Base-by-base conservation (phyloP, 37 sponge, comb jelly and placozoan genomes). In the Lycopodina hypogea region DNA sequence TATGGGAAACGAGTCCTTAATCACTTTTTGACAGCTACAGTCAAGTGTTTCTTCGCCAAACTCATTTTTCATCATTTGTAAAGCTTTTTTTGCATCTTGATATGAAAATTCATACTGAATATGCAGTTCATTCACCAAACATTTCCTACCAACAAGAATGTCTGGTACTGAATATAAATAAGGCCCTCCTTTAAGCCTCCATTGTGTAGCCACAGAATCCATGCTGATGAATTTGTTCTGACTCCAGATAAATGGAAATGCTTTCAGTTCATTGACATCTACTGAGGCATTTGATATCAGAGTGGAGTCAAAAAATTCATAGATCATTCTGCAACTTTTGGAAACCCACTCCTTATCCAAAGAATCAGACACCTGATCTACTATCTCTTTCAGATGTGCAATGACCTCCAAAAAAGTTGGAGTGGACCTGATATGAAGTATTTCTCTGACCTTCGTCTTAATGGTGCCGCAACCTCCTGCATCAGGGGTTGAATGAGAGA, bases 131-230 rank as follows among this genome's bases (percentile, higher is more conserved):
- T 56, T 30, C 33, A 36, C 23, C 32, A 91, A 72, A 0, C 51
- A 42, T 30, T 74, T 30, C 26, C 71, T 51, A 9, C 36, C 15
- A 8, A 24, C 19, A 24, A 86, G 21, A 18, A 39, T 68, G 26
- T 33, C 0, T 24, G 90, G 90, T 3, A 90, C 56, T 33, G 37
- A 34, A 56, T 57, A 81, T 24, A 90, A 57, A 37, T 85, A 90
- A 4, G 86, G 85, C 34, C 88, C 88, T n/a, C 78, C 85, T 52
- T 81, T 45, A 0, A 50, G 24, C 37, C 12, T 30, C 72, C 74
- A 78, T 2, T 48, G 48, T 52, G 9, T 60, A 1, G 86, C 72
- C 26, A 86, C 80, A 39, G 17, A 19, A 18, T 58, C 38, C 17
- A 56, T 30, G 3, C 12, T 57, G 7, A 78, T n/a, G 60, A 84